A percentile compares a stretch with the other conserved stretches of the same genome.
Evolutionary conservation across 2,797 vertebrate genomes (phyloP).

Genomic region (Botia almorhae): DNA sequence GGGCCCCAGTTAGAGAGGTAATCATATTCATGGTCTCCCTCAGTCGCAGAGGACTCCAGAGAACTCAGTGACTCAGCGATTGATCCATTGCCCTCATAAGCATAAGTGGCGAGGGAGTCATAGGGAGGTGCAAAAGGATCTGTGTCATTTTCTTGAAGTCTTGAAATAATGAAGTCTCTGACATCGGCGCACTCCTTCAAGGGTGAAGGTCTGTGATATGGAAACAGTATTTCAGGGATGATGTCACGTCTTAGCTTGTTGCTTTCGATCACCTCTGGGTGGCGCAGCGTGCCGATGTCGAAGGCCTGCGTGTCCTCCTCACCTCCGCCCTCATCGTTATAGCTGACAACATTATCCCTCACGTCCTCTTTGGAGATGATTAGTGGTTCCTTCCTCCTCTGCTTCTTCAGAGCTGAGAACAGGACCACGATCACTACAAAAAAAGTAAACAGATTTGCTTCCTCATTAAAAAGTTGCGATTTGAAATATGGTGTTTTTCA

Average conservation of each 20-base stretch:
- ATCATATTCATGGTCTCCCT: slow-evolving; percentile 86
- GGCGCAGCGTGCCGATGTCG: slow-evolving; percentile 85
- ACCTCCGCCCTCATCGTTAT: slow-evolving; percentile 87
- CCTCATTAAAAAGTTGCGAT: not conserved
- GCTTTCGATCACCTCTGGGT: slow-evolving; percentile 82
- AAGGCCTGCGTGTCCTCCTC: slow-evolving; percentile 90
- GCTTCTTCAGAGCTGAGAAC: slow-evolving; percentile 85
- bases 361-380: slow-evolving; percentile 89
- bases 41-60: slow-evolving; percentile 79
- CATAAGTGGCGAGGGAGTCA: slow-evolving; percentile 86
- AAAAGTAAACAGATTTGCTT: not conserved
- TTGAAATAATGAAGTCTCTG: slow-evolving; percentile 84
- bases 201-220: slow-evolving; percentile 80
- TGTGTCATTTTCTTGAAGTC: slow-evolving; percentile 83
- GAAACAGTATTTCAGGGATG: slow-evolving; percentile 80
- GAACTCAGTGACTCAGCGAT: slow-evolving; percentile 86
- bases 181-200: slow-evolving; percentile 82
- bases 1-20: slow-evolving; percentile 89
- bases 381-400: slow-evolving; percentile 87
- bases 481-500: not conserved
- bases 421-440: slow-evolving; percentile 77
- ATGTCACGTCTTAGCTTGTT: slow-evolving; percentile 85
- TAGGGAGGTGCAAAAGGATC: slow-evolving; percentile 85
- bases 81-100: slow-evolving; percentile 85
- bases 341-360: slow-evolving; percentile 89